Percentiles rank a stretch among this genome's conserved stretches.
Conservation (phyloP, 2,113 vertebrate genomes). For the Caracal caracal region DNA sequence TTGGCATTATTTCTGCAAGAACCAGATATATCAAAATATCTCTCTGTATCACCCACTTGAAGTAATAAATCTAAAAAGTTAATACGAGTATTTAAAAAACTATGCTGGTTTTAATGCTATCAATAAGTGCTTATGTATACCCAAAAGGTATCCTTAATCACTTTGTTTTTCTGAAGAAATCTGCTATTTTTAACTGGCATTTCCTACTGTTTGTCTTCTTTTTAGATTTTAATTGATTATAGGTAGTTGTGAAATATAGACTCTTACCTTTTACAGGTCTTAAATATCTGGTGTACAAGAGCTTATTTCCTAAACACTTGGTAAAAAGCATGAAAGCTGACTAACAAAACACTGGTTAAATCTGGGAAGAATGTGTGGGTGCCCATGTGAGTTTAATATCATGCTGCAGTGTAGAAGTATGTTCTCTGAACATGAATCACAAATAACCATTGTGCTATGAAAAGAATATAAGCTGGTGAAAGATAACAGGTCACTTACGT, state of each 20-base stretch:
- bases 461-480: background rate
- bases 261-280: background rate
- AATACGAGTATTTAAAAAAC: background rate
- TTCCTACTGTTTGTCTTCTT: background rate
- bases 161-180: slow-evolving; percentile 15
- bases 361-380: background rate
- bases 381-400: background rate
- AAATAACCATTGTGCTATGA: background rate
- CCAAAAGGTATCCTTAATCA: background rate
- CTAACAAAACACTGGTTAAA: background rate
- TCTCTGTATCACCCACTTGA: background rate
- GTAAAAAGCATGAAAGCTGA: background rate
- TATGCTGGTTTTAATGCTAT: slow-evolving; percentile 11
- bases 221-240: background rate
- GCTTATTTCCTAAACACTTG: background rate
- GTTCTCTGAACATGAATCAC: background rate
- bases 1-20: slow-evolving; percentile 31
- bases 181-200: background rate
- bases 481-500: background rate
- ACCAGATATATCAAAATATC: background rate
- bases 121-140: background rate
- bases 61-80: slow-evolving; percentile 33
- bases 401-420: background rate
- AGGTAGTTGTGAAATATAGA: background rate
- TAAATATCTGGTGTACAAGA: background rate